Evolutionary conservation across 2,888 invertebrate species (phyloP).

Genomic region (Drosophila quasianomalipes): DNA sequence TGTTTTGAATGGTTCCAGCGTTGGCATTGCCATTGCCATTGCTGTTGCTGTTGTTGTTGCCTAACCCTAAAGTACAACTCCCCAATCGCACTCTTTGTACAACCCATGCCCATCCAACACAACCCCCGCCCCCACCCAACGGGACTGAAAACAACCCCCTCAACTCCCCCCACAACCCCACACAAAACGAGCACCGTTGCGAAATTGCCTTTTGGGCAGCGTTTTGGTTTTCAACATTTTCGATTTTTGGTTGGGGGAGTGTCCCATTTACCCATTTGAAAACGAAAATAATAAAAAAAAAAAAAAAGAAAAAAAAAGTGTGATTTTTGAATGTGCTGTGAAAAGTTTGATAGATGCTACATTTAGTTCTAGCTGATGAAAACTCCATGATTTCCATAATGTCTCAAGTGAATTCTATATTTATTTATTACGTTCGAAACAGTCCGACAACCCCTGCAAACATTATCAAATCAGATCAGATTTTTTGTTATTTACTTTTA

Average conservation of each 20-base stretch:
- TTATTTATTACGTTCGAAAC: not conserved
- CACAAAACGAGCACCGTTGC: conserved; percentile 56
- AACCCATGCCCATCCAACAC: not conserved
- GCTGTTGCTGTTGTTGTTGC: conserved; percentile 40
- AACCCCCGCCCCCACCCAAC: too few species aligned
- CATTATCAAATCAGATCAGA: not conserved
- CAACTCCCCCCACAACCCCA: not conserved
- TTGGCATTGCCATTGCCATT: conserved; percentile 41
- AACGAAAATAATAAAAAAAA: not conserved
- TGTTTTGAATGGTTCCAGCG: conserved; percentile 63
- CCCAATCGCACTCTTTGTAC: conserved; percentile 3
- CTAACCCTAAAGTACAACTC: conserved; percentile 63
- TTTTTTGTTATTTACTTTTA: not conserved
- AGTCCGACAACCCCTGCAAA: not conserved
- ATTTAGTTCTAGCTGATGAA: not conserved
- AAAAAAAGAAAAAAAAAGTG: not conserved
- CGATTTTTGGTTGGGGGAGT: not conserved
- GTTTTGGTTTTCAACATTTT: conserved; percentile 19
- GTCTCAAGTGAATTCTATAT: not conserved
- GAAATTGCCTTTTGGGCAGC: conserved; percentile 61
- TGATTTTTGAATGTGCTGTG: not conserved
- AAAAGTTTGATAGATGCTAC: not conserved
- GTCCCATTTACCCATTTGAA: not conserved
- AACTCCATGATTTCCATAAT: not conserved
- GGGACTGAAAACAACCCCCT: conserved; percentile 1